Evolutionary conservation across 2,888 invertebrate genomes (phyloP).

Genomic region (Hedychridium roseum): DNA sequence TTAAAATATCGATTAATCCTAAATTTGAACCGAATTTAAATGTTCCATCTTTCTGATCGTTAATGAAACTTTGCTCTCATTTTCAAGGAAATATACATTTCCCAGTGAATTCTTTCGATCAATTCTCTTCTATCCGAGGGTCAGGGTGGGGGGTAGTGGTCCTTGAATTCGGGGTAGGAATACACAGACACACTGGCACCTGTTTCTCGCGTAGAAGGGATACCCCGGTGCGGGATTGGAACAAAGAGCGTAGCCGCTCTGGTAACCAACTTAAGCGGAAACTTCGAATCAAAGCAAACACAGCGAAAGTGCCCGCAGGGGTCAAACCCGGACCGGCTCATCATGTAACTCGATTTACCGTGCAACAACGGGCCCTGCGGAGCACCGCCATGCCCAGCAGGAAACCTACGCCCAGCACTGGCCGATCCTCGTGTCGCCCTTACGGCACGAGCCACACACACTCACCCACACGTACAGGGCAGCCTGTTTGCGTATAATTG

Average conservation of each 20-base stretch:
- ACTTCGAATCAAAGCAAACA: slow-evolving; percentile 63
- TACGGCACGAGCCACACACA: neutral
- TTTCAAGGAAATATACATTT: too few relatives aligned
- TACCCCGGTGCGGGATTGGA: too few relatives aligned
- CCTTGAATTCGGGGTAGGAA: too few relatives aligned
- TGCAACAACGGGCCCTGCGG: neutral
- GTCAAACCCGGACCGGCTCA: slow-evolving; percentile 45
- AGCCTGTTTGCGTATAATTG: slow-evolving; percentile 38
- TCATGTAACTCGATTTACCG: slow-evolving; percentile 46
- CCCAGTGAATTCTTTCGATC: too few relatives aligned
- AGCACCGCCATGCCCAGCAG: slow-evolving; percentile 13
- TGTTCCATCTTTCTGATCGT: too few relatives aligned
- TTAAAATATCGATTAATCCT: too few relatives aligned
- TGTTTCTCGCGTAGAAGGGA: too few relatives aligned
- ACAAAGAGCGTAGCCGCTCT: slow-evolving; percentile 36
- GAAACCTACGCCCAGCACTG: neutral
- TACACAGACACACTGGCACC: too few relatives aligned
- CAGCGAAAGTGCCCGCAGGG: slow-evolving; percentile 57
- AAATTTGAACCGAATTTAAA: too few relatives aligned
- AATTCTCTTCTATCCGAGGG: neutral
- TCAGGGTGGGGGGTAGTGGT: neutral
- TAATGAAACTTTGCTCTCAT: too few relatives aligned
- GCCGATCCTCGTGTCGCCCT: neutral
- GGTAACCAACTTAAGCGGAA: slow-evolving; percentile 61
- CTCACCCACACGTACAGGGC: slow-evolving; percentile 5